Evolutionary conservation across 2,797 vertebrate genomes (phyloP), one percentile per base, ranked within the genome.

Genomic region (Xenops minutus): DNA sequence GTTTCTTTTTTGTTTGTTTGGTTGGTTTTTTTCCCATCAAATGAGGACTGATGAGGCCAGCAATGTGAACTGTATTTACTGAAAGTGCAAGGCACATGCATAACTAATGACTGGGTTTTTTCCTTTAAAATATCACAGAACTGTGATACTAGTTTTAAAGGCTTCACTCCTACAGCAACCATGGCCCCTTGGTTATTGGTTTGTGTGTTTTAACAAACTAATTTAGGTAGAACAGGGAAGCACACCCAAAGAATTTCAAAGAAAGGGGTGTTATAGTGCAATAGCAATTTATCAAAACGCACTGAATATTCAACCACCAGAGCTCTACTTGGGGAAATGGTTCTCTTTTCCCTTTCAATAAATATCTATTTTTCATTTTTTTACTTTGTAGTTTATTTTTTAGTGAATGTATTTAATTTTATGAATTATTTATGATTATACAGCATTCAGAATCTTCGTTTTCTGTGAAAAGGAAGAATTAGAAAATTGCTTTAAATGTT

Each of bases 391-490:
- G 98, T 98, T 98, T 98, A 98, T 99, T 99, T 99, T 99, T 99
- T 98, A 99, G 99, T 99, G 99, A 99, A 99, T 99, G 98, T 99
- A 99, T 99, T 99, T 99, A 99, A 99, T 99, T 99, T 99, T 99
- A 98, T 99, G 97, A 98, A 98, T 98, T 99, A 99, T 99, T 99
- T 99, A 99, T 99, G 98, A 99, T 98, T 99, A 99, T 99, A 98
- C 97, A 97, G 98, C 98, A 99, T 99, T 99, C 99, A 99, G 98
- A 99, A 98, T 98, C 98, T 99, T 99, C 99, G 99, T 99, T 99
- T 99, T 99, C 99, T 99, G 99, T 99, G 99, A 99, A 99, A 99
- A 99, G 99, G 99, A 99, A 99, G 99, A 99, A 99, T 98, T 99
- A 99, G 98, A 98, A 98, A 99, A 99, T 99, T 99, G 99, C 99